Percentiles rank a stretch among this genome's conserved stretches.
Conservation (phyloP, 2,888 invertebrate species). For the Lithodes maja region DNA sequence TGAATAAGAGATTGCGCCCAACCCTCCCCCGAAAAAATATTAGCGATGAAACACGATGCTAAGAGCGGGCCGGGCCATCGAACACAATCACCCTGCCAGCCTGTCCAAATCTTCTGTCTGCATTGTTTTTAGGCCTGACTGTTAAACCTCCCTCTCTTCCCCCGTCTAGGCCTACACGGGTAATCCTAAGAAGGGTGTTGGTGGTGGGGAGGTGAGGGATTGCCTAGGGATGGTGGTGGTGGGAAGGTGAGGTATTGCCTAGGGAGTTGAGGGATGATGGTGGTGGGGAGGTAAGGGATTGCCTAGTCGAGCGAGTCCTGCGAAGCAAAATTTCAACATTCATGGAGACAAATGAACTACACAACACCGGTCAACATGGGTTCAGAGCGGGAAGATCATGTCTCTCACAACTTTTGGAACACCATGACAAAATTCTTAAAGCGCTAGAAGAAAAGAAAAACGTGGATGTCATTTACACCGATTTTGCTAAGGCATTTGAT, state of each 20-base stretch:
- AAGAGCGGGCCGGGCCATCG: not conserved
- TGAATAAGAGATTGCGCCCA: no score
- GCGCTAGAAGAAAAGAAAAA: no score
- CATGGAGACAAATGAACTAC: no score
- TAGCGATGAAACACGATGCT: conserved; percentile 2
- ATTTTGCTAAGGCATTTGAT: no score
- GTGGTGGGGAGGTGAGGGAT: not conserved
- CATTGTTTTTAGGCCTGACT: conserved; percentile 62
- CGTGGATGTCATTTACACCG: no score
- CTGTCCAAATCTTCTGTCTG: conserved; percentile 26
- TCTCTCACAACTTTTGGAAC: no score
- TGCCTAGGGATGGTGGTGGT: no score
- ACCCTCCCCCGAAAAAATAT: not conserved
- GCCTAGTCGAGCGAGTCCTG: no score
- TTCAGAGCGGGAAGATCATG: no score
- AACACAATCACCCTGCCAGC: not conserved
- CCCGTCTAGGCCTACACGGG: conserved; percentile 41
- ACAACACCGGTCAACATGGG: no score
- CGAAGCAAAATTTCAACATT: no score
- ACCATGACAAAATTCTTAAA: no score
- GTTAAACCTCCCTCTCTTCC: not conserved
- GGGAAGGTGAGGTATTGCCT: not conserved
- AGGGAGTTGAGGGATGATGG: not conserved
- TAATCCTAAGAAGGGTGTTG: conserved; percentile 46
- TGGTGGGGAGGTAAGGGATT: not conserved